phyloP scores from a whole-genome alignment of 2,888 invertebrate genomes.

The Drosophila vallismaia region DNA sequence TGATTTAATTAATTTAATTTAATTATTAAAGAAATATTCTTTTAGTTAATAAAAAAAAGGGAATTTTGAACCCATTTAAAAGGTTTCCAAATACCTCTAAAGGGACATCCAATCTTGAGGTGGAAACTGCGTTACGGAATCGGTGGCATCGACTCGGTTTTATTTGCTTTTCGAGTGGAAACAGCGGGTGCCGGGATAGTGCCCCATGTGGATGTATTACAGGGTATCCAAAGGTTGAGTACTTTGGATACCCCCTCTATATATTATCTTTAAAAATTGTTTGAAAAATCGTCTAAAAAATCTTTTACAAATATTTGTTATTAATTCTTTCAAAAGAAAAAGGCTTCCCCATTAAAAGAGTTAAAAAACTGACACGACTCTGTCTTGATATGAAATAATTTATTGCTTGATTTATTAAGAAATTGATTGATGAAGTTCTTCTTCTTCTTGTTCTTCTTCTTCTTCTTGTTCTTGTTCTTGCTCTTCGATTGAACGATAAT shows the following conservation, averaged over 20 bases:
- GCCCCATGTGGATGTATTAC: constrained; percentile 59
- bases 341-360: constrained; percentile 2
- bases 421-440: constrained; percentile 72
- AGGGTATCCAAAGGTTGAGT: not conserved
- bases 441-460: constrained; percentile 43
- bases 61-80: too few species aligned
- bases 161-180: constrained; percentile 49
- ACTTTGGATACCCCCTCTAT: constrained; percentile 11
- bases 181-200: constrained; percentile 21
- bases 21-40: too few species aligned
- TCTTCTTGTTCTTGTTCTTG: constrained; percentile 47
- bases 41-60: too few species aligned
- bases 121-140: too few species aligned
- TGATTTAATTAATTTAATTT: not conserved
- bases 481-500: constrained; percentile 70
- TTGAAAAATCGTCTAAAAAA: too few species aligned
- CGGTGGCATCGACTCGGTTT: constrained; percentile 16
- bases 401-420: constrained; percentile 70
- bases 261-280: too few species aligned
- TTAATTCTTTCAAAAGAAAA: not conserved
- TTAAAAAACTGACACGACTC: constrained; percentile 57
- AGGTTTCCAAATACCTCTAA: too few species aligned
- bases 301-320: not conserved
- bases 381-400: constrained; percentile 70
- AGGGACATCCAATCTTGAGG: too few species aligned